Conservation (phyloP, 2,888 invertebrate species). For the Homarus gammarus region DNA sequence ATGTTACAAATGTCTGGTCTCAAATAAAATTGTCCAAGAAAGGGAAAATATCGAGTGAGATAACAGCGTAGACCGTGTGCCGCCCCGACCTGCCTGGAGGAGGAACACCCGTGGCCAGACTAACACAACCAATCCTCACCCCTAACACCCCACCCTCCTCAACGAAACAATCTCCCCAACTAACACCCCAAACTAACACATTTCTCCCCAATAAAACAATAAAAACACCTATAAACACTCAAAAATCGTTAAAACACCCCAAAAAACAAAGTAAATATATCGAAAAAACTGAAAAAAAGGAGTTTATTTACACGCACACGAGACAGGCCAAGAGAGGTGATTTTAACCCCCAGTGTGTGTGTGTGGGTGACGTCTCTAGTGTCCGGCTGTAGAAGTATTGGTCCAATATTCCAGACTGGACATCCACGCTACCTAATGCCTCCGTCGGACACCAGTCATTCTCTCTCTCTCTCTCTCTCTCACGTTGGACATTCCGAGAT, state of each 20-base stretch:
- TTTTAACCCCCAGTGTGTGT: no score
- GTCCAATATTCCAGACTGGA: slow-evolving; percentile 40
- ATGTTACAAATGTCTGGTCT: slow-evolving; percentile 37
- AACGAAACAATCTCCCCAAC: no score
- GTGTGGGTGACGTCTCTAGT: not conserved
- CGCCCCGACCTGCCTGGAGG: not conserved
- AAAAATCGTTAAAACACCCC: no score
- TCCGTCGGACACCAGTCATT: slow-evolving; percentile 32
- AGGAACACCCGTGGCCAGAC: not conserved
- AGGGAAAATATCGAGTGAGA: slow-evolving; percentile 39
- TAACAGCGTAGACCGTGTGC: slow-evolving; percentile 30
- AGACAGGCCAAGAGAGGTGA: no score
- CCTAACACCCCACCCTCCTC: no score
- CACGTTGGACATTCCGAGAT: slow-evolving; percentile 52
- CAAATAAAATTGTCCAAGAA: slow-evolving; percentile 35
- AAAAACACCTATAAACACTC: no score
- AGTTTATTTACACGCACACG: no score
- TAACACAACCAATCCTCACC: no score
- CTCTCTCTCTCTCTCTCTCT: slow-evolving; percentile 28
- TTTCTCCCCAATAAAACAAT: no score
- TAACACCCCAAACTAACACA: no score
- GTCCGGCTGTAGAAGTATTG: slow-evolving; percentile 29
- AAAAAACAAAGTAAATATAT: no score
- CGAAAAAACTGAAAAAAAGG: no score
- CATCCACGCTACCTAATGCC: slow-evolving; percentile 26